A percentile compares a stretch with the other conserved stretches of the same genome.
Conservation (phyloP, 1,140 invertebrate species). For the Archivesica marissinica region DNA sequence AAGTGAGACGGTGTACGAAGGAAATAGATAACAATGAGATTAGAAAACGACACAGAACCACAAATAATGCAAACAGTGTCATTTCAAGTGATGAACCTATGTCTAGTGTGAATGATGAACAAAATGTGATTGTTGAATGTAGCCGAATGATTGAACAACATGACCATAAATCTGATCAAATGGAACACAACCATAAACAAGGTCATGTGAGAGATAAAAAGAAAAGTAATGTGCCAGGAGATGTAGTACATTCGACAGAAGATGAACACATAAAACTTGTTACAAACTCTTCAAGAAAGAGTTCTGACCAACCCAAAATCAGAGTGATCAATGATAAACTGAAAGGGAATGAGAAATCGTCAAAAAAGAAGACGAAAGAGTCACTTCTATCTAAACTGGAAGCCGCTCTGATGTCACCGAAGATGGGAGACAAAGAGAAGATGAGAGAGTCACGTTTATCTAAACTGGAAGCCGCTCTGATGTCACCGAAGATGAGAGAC, state of each 20-base stretch:
- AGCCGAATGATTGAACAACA: not conserved
- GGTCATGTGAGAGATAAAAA: not conserved
- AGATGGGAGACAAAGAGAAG: not conserved
- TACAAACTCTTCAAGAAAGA: not conserved
- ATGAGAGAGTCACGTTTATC: not conserved
- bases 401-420: not conserved
- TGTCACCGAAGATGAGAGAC: not conserved
- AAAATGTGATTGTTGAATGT: not conserved
- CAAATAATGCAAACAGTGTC: not conserved
- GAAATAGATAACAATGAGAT: not conserved
- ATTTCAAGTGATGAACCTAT: not conserved
- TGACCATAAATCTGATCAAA: not conserved
- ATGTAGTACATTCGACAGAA: not conserved
- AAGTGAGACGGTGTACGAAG: not conserved
- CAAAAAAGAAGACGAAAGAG: not conserved
- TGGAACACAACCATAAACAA: not conserved
- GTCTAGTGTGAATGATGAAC: not conserved
- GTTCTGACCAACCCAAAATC: not conserved
- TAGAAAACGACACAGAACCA: constrained; percentile 17
- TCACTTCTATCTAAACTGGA: not conserved
- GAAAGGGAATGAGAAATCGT: not conserved
- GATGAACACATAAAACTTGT: not conserved
- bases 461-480: not conserved
- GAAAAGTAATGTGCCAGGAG: not conserved
- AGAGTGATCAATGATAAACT: not conserved